phyloP scores from a whole-genome alignment of 1,140 invertebrate genomes.

The Drosophila lowei region DNA sequence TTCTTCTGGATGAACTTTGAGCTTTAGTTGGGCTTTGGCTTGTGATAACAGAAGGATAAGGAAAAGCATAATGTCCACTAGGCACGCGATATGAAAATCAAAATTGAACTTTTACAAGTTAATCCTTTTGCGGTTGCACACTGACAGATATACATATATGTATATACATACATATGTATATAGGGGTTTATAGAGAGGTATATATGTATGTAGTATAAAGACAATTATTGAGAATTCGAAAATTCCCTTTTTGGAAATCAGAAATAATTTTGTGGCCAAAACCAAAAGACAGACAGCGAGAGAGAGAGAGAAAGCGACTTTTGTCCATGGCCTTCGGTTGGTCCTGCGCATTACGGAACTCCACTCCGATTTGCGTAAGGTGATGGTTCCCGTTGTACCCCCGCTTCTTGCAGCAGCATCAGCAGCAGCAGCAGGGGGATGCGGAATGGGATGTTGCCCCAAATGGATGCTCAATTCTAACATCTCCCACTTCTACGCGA shows the following conservation, averaged over 20 bases:
- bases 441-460: conserved; percentile 18
- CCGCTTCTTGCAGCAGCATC: no score
- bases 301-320: conserved; percentile 13
- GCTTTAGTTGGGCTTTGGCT: conserved; percentile 39
- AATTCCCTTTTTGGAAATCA: neutral
- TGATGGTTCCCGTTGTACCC: conserved; percentile 35
- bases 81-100: conserved; percentile 76
- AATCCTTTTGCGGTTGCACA: conserved; percentile 66
- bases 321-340: conserved; percentile 62
- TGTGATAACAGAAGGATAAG: conserved; percentile 26
- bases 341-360: conserved; percentile 71
- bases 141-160: conserved; percentile 8
- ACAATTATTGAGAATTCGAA: neutral
- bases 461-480: conserved; percentile 70
- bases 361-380: conserved; percentile 71
- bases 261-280: neutral
- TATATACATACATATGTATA: neutral
- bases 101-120: conserved; percentile 80
- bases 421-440: no score
- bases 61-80: conserved; percentile 59
- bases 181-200: no score
- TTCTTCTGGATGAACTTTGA: conserved; percentile 39
- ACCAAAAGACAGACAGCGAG: neutral
- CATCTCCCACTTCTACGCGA: conserved; percentile 56
- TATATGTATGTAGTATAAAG: neutral